Evolutionary conservation across 2,888 invertebrate species (phyloP).

Genomic region (Platycnemis pennipes): DNA sequence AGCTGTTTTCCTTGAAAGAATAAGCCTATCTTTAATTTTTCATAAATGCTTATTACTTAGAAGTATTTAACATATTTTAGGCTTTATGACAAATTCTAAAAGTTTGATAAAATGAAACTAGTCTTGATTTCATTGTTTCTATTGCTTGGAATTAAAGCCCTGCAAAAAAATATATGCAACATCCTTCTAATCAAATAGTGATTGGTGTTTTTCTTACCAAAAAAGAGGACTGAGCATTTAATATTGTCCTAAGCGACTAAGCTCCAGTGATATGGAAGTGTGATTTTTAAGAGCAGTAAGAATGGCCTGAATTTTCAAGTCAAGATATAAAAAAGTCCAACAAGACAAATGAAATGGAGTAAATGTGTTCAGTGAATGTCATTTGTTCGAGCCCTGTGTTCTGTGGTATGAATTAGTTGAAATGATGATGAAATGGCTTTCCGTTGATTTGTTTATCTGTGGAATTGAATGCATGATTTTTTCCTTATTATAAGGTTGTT

Average conservation of each 20-base stretch:
- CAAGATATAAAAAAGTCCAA: neutral
- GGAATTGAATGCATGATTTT: neutral
- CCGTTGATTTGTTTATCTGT: neutral
- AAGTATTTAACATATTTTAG: neutral
- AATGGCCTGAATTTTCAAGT: neutral
- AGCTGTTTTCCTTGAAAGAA: neutral
- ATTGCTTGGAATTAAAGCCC: neutral
- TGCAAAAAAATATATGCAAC: neutral
- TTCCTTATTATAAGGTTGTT: slow-evolving; percentile 20
- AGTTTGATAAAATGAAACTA: neutral
- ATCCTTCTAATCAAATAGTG: neutral
- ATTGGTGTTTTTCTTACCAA: slow-evolving; percentile 42
- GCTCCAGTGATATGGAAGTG: slow-evolving; percentile 13
- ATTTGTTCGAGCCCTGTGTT: slow-evolving; percentile 16
- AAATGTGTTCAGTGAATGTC: neutral
- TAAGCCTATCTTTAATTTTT: neutral
- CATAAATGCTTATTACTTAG: neutral
- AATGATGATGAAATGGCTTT: neutral
- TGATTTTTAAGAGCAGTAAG: neutral
- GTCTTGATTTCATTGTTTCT: neutral
- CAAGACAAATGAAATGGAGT: neutral
- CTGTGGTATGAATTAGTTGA: neutral
- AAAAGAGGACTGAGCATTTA: slow-evolving; percentile 51
- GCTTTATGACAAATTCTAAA: neutral
- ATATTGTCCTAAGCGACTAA: slow-evolving; percentile 29